phyloP scores from a whole-genome alignment of 2,888 invertebrate genomes.

The Plebejus anna region DNA sequence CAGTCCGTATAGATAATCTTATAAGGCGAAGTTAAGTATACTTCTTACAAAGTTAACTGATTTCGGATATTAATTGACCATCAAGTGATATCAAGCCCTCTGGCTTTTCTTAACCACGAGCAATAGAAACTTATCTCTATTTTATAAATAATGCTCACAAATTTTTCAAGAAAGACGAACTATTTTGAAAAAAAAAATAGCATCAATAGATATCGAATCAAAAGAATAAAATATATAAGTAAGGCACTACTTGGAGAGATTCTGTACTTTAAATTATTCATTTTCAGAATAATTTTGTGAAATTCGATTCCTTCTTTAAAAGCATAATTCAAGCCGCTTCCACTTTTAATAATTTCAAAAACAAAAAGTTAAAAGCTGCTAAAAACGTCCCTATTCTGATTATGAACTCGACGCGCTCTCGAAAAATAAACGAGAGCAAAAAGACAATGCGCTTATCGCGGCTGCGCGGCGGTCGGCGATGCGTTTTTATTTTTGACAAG shows the following conservation, averaged over 20 bases:
- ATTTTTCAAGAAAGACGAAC: too few relatives aligned
- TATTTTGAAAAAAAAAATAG: too few relatives aligned
- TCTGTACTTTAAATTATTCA: neutral
- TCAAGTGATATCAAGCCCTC: too few relatives aligned
- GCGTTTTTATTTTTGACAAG: slow-evolving; percentile 71
- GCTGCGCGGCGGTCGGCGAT: slow-evolving; percentile 44
- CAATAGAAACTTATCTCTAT: too few relatives aligned
- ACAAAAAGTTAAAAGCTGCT: slow-evolving; percentile 33
- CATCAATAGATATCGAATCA: too few relatives aligned
- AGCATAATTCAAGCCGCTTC: neutral
- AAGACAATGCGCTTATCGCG: slow-evolving; percentile 46
- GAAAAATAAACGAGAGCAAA: slow-evolving; percentile 39
- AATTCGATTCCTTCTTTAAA: neutral
- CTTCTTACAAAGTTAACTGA: too few relatives aligned
- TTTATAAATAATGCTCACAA: too few relatives aligned
- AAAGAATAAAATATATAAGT: too few relatives aligned
- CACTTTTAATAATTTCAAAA: neutral
- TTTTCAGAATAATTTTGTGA: neutral
- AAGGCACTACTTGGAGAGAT: too few relatives aligned
- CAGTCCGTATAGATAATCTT: too few relatives aligned
- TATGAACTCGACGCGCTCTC: slow-evolving; percentile 40
- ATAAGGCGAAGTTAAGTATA: too few relatives aligned
- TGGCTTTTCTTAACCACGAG: neutral
- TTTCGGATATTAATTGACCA: too few relatives aligned
- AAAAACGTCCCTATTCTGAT: slow-evolving; percentile 43